Conservation (phyloP, 2,113 vertebrate genomes). For the Chelonoidis abingdonii region DNA sequence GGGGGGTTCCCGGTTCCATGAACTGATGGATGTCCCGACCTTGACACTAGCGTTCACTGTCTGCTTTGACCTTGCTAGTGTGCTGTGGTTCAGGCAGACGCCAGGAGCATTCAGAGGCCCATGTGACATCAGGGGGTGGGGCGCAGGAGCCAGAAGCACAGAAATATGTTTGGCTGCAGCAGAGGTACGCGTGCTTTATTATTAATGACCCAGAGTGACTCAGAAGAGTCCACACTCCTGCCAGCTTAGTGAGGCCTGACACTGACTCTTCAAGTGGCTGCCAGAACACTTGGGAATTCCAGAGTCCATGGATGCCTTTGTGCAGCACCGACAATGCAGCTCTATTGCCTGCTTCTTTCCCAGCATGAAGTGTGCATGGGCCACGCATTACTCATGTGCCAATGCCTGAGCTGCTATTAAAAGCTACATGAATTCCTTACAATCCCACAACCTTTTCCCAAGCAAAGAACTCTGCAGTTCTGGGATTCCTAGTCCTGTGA, state of each 20-base stretch:
- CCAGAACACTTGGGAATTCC: neutral
- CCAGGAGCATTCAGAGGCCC: neutral
- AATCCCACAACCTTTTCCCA: conserved; percentile 14
- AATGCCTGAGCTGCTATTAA: conserved; percentile 54
- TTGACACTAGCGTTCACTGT: too few relatives aligned
- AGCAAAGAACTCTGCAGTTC: conserved; percentile 28
- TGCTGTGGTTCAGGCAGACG: neutral
- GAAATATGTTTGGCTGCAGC: neutral
- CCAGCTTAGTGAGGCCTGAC: neutral
- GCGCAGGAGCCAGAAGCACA: neutral
- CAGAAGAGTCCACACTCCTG: neutral
- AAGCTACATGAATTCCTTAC: conserved; percentile 51
- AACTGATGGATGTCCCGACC: neutral
- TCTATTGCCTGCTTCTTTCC: conserved; percentile 13
- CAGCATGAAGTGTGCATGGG: neutral
- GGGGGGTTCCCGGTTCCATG: neutral
- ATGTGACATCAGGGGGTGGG: neutral
- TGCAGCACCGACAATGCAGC: neutral
- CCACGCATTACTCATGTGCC: neutral
- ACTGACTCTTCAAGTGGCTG: neutral
- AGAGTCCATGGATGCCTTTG: neutral
- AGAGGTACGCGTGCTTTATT: neutral
- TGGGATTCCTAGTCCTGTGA: conserved; percentile 19
- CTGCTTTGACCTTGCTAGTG: neutral
- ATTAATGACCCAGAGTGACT: neutral